phyloP scores from a whole-genome alignment of 2,888 invertebrate genomes.

The Thymelicus sylvestris region DNA sequence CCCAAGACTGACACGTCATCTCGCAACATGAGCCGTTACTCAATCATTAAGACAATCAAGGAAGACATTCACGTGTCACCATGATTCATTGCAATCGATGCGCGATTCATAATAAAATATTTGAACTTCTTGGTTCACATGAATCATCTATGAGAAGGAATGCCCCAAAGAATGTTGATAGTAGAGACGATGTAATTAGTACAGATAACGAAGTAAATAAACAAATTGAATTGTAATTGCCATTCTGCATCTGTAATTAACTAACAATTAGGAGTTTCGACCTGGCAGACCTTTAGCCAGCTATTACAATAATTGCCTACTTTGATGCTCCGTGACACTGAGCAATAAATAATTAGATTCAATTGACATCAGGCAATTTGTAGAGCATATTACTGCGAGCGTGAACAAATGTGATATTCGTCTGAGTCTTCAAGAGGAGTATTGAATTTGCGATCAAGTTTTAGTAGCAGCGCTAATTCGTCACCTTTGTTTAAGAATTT shows the following conservation, averaged over 20 bases:
- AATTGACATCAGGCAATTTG: conserved; percentile 1
- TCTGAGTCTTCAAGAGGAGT: not conserved
- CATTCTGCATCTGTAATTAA: conserved; percentile 25
- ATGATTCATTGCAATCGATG: conserved; percentile 19
- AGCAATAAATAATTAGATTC: conserved; percentile 8
- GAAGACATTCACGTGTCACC: not conserved
- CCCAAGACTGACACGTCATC: not conserved
- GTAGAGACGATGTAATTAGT: conserved; percentile 38
- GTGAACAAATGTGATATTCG: not conserved
- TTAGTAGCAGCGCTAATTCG: too few relatives aligned
- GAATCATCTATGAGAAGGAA: conserved; percentile 44
- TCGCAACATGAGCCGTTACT: conserved; percentile 4
- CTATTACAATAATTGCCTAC: conserved; percentile 10
- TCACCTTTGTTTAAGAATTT: too few relatives aligned
- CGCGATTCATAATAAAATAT: conserved; percentile 14
- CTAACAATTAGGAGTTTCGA: conserved; percentile 25
- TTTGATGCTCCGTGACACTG: conserved; percentile 13
- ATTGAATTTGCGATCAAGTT: too few relatives aligned
- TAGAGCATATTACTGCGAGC: not conserved
- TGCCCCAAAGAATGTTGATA: conserved; percentile 45
- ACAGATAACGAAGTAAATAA: conserved; percentile 50
- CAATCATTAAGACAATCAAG: conserved; percentile 9
- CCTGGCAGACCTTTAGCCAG: conserved; percentile 11
- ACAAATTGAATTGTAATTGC: conserved; percentile 36
- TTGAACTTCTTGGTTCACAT: conserved; percentile 27